Evolutionary conservation across 2,113 vertebrate species (phyloP).

Genomic region (Sciurus niger): DNA sequence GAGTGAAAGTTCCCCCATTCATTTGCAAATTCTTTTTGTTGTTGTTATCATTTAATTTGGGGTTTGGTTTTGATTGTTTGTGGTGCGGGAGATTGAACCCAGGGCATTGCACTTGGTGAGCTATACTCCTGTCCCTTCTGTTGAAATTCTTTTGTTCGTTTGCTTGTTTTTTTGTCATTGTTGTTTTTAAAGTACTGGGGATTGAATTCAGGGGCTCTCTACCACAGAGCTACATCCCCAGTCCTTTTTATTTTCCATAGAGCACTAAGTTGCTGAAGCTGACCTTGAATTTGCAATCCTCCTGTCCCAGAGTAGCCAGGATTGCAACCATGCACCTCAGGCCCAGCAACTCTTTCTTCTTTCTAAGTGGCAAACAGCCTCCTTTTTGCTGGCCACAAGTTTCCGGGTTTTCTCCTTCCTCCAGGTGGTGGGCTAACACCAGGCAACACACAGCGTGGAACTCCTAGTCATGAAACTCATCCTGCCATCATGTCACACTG

Average conservation of each 20-base stretch:
- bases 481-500: not conserved
- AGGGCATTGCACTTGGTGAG: not conserved
- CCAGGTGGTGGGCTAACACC: not conserved
- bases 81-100: not conserved
- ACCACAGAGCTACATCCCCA: no score
- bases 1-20: not conserved
- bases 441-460: not conserved
- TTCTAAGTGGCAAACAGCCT: not conserved
- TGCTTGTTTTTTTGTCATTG: no score
- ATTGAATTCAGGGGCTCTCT: no score
- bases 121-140: not conserved
- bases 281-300: no score
- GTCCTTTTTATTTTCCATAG: no score
- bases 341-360: not conserved
- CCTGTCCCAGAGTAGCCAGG: no score
- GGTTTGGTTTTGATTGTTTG: not conserved
- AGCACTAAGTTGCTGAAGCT: no score
- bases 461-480: not conserved
- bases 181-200: not conserved
- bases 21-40: not conserved
- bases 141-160: not conserved
- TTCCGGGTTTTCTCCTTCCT: not conserved
- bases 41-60: no score
- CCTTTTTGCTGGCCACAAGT: not conserved
- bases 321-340: no score